phyloP scores from a whole-genome alignment of 1,140 invertebrate genomes.

The Drosophila mojavensis region DNA sequence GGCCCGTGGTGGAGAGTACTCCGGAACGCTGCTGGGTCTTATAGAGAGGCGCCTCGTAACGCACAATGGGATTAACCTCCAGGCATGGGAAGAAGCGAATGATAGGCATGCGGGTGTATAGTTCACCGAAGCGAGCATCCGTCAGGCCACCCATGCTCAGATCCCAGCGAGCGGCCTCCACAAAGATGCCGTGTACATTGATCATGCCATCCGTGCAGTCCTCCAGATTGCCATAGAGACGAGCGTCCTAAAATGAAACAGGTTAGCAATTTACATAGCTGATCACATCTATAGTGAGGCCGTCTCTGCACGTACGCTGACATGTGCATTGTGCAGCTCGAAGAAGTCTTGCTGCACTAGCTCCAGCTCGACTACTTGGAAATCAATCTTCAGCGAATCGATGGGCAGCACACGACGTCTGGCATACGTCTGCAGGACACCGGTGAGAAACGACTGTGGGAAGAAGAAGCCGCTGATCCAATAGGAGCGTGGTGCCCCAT shows the following conservation, averaged over 20 bases:
- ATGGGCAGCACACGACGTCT: slow-evolving; percentile 93
- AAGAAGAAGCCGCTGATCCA: slow-evolving; percentile 97
- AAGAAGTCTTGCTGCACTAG: slow-evolving; percentile 89
- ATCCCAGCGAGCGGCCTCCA: slow-evolving; percentile 95
- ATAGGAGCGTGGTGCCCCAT: slow-evolving; percentile 90
- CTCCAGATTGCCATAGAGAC: slow-evolving; percentile 85
- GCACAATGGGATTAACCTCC: slow-evolving; percentile 49
- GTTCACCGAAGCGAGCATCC: slow-evolving; percentile 90
- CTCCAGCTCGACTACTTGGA: slow-evolving; percentile 85
- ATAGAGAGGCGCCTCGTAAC: slow-evolving; percentile 92
- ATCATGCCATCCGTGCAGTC: slow-evolving; percentile 89
- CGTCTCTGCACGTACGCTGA: slow-evolving; percentile 44
- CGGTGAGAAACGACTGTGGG: slow-evolving; percentile 95
- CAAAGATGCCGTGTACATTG: slow-evolving; percentile 92
- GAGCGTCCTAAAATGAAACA: slow-evolving; percentile 41
- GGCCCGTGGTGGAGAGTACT: slow-evolving; percentile 93
- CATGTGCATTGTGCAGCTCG: slow-evolving; percentile 83
- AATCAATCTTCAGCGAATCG: slow-evolving; percentile 93
- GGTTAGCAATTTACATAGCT: background rate
- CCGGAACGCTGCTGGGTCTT: slow-evolving; percentile 94
- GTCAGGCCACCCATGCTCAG: slow-evolving; percentile 86
- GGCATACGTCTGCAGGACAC: slow-evolving; percentile 93
- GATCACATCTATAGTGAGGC: background rate
- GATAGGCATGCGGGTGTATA: slow-evolving; percentile 90
- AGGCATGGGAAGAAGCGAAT: slow-evolving; percentile 89